Conservation (phyloP, 2,797 vertebrate genomes). For the Rhinogobio ventralis region DNA sequence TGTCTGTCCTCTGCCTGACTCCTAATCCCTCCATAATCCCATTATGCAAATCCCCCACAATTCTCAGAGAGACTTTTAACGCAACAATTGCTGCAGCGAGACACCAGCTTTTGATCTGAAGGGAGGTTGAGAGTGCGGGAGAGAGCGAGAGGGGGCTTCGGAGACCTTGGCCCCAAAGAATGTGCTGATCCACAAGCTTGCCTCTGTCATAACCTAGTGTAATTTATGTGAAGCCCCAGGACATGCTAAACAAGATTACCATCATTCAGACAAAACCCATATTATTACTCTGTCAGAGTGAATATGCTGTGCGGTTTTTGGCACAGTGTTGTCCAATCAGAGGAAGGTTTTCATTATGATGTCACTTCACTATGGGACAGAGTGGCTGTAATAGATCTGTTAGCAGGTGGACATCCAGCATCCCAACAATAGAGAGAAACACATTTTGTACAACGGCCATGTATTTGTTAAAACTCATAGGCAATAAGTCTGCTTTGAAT, state of each 20-base stretch:
- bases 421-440: slow-evolving; percentile 32
- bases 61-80: slow-evolving; percentile 79
- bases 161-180: slow-evolving; percentile 51
- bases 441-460: background rate
- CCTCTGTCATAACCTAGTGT: slow-evolving; percentile 69
- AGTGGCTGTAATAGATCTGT: slow-evolving; percentile 42
- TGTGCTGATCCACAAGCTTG: slow-evolving; percentile 49
- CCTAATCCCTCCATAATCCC: slow-evolving; percentile 85
- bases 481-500: slow-evolving; percentile 19
- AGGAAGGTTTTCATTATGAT: slow-evolving; percentile 62
- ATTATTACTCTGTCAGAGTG: slow-evolving; percentile 80
- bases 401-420: slow-evolving; percentile 50
- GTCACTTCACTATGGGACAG: slow-evolving; percentile 69
- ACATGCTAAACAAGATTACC: slow-evolving; percentile 82
- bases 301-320: slow-evolving; percentile 71
- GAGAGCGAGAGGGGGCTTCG: slow-evolving; percentile 10
- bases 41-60: slow-evolving; percentile 99
- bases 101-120: slow-evolving; percentile 74
- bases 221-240: slow-evolving; percentile 79
- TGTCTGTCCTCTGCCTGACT: slow-evolving; percentile 46
- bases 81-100: slow-evolving; percentile 83
- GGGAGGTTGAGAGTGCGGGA: slow-evolving; percentile 58
- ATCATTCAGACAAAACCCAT: slow-evolving; percentile 78
- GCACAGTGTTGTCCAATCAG: slow-evolving; percentile 75
- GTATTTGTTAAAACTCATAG: slow-evolving; percentile 18